Conservation (phyloP, 2,797 vertebrate species). For the Uromys caudimaculatus region DNA sequence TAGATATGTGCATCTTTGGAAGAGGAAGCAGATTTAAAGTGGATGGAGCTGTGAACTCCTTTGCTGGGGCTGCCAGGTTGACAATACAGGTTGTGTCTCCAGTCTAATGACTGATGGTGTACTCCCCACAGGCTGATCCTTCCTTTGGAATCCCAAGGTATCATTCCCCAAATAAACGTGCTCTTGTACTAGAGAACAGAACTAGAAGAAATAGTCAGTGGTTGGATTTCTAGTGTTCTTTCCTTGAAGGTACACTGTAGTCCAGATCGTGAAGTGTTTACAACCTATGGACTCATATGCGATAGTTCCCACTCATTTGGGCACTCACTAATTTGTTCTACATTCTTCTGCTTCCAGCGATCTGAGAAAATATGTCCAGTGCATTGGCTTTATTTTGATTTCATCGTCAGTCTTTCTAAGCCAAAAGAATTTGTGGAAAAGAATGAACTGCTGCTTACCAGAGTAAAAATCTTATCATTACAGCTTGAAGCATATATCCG, state of each 20-base stretch:
- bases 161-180: not conserved
- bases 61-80: not conserved
- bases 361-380: not conserved
- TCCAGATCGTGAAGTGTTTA: not conserved
- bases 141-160: not conserved
- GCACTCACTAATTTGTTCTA: not conserved
- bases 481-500: not conserved
- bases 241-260: accelerated
- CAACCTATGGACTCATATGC: accelerated
- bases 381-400: not conserved
- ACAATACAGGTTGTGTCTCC: not conserved
- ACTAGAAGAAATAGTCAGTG: not conserved
- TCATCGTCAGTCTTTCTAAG: not conserved
- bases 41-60: not conserved
- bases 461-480: not conserved
- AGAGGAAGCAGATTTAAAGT: not conserved
- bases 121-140: not conserved
- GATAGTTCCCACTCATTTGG: not conserved
- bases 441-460: not conserved
- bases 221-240: not conserved
- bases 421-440: not conserved
- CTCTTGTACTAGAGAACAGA: not conserved
- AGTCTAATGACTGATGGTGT: not conserved
- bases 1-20: not conserved
- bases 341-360: not conserved